These are phyloP conservation scores for Polyommatus icarus DNA, from an alignment of 2,888 invertebrate species.

Conservation along the genomic window DNA sequence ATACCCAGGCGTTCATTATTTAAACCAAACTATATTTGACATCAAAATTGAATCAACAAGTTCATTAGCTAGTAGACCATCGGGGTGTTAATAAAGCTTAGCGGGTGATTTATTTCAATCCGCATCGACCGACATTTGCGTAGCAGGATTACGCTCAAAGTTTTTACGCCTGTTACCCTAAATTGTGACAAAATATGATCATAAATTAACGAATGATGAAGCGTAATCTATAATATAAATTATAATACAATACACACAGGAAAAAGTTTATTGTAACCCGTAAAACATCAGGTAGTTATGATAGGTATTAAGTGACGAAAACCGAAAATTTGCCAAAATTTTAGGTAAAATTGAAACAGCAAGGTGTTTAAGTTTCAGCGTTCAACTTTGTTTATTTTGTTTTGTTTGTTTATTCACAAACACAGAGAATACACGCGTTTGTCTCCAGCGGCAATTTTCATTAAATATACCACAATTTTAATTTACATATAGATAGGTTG, in stretches of 20 bases:
- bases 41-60: not conserved
- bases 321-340: not conserved
- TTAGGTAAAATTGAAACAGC: not conserved
- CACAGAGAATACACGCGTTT: not conserved
- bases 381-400: slow-evolving; percentile 10
- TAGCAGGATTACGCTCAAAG: not conserved
- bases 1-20: too few species aligned
- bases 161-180: too few species aligned
- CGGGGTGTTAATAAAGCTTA: not conserved
- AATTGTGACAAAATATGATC: too few species aligned
- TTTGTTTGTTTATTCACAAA: slow-evolving; percentile 2
- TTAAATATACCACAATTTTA: not conserved
- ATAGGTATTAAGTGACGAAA: not conserved
- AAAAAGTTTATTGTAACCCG: not conserved
- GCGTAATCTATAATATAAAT: too few species aligned
- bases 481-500: not conserved
- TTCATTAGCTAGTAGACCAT: not conserved
- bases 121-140: not conserved
- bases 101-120: not conserved
- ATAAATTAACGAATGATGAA: too few species aligned
- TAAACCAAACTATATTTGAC: too few species aligned
- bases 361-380: not conserved
- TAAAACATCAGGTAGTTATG: not conserved
- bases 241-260: too few species aligned
- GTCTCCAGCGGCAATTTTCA: not conserved